Evolutionary conservation across 2,113 vertebrate genomes (phyloP), one percentile per base, ranked within the genome.

Genomic region (Caranx melampygus): DNA sequence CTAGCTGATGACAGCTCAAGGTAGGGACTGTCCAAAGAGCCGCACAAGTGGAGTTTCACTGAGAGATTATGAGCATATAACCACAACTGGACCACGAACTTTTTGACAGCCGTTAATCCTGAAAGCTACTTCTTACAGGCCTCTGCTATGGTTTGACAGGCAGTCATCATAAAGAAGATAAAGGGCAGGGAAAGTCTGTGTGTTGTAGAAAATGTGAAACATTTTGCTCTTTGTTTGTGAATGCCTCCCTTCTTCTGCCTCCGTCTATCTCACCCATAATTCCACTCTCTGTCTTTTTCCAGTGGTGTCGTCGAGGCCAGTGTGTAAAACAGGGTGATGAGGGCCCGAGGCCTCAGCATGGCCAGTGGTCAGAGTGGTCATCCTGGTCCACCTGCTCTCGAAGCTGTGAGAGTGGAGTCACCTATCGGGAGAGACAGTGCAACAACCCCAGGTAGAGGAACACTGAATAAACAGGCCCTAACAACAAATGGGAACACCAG

Each of bases 241-340:
- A 49, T 33, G 3, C 34, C 13, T 65, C n/a, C 13, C 9, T 76
- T 10, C 49, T n/a, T 60, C 10, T 75, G 12, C 49, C 16, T 65
- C 40, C 14, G 8, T 66, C 1, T 63, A 8, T 18, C 1, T 21
- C 14, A 0, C 47, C 70, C 9, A 35, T 57, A 2, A 33, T 52
- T 51, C 16, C 3, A 62, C 13, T 66, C 57, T 72, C 14, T 31
- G 20, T 78, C 5, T 58, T 47, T 33, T 16, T 58, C 21, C 64
- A 98, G 97, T 98, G 97, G 97, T 98, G 97, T 80, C 97, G 96
- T 1, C 93, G 95, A 75, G 96, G 97, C 12, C 96, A 97, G 82
- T 98, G 97, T 91, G 96, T 97, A 74, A 97, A 96, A 60, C 93
- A 95, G 0, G 96, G 96, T 0, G 97, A 97, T 4, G 94, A 96